Base-by-base conservation (phyloP, 23 tunicate genomes). In the Botrylloides violaceus region DNA sequence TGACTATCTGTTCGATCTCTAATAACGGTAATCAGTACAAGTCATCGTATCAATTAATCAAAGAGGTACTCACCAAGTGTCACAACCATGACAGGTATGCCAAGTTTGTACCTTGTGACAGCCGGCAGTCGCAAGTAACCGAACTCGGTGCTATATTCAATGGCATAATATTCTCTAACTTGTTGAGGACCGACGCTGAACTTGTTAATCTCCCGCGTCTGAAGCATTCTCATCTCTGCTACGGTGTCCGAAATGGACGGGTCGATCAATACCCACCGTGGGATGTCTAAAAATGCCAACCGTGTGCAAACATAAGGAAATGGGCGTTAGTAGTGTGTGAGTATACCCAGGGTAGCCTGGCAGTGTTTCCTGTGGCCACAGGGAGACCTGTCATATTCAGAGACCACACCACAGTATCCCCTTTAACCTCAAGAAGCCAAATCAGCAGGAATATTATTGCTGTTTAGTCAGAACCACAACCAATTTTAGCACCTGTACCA, bases 61-160 rank as follows among this genome's bases (percentile, higher is more conserved):
- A n/a, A n/a, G n/a, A n/a, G n/a, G n/a, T n/a, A 32, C 70, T 63
- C 36, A 68, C 74, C 74, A 49, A 90, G 61, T 27, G 87, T 90
- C 25, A 90, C 97, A 27, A 90, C 83, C 34, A 90, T 53, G 34
- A 79, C 87, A 15, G 97, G 97, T 29, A 90, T 81, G 2, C 77
- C 78, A 3, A 90, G 66, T 53, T 61, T 81, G 36, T 74, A 36
- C 43, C 98, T 76, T 25, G 98, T 93, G 21, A 43, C 65, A 4
- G 83, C 65, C 7, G 98, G 85, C 61, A 93, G 71, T 2, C 98
- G 83, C 2, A 93, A 71, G 73, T 86, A 93, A 1, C 98, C 98
- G 73, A 85, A 93, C 70, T 93, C 98, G 20, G 64, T 34, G 58
- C 94, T 85, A 66, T 77, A 93, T 60, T 93, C 98, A 49, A 93